Evolutionary conservation across 2,113 vertebrate genomes (phyloP), one percentile per base, ranked within the genome.

Genomic region (Triplophysa dalaica): DNA sequence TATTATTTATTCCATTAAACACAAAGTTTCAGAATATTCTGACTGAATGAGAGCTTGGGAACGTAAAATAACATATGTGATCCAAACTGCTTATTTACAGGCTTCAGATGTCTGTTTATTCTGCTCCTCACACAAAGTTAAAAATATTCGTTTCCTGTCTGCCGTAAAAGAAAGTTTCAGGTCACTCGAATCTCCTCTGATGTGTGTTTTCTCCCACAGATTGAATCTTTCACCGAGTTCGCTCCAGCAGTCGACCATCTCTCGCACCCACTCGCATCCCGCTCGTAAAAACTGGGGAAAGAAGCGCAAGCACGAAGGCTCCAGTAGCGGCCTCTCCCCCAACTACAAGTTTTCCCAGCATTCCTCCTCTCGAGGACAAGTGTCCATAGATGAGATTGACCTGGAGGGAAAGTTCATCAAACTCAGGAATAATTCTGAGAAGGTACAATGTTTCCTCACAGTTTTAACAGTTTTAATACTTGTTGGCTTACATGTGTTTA

Each of bases 301-400:
- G 80, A 95, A 95, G 73, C 90, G 94, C n/a, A 95, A 94, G 69
- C 68, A 92, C 0, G 91, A 92, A n/a, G 91, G 90, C 0, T n/a
- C 73, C 2, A 21, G 70, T 0, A 85, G 78, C 0, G 88, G 88
- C 4, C 83, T 79, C 74, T 89, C 87, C 0, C 85, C 72, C 0
- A 87, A 84, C 8, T 91, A 87, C 70, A 93, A 93, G 75, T 88
- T 90, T 24, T 82, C 92, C 72, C 92, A 93, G 69, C 91, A 85
- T 17, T 86, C 90, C 2, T 86, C 89, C 0, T 77, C 86, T 16
- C 83, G 68, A 2, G 90, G 94, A 5, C 74, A 68, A 0, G 17
- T 97, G 62, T 92, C 90, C 26, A 91, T 96, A 67, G 92, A 92
- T 8, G 94, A 96, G 76, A 89, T 96, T 0, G 93, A 97, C 68